Evolutionary conservation across 1,140 invertebrate species (phyloP).

Genomic region (fruit fly (Drosophila melanogaster)): Release_6_plus_ISO1_MT NC_004354.4:2419001-2419500

Average conservation of each 20-base stretch:
- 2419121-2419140: slow-evolving; percentile 24
- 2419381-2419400: neutral
- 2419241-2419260: slow-evolving; percentile 34
- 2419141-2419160: slow-evolving; percentile 76
- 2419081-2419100: neutral
- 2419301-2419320: slow-evolving; percentile 7
- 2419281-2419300: slow-evolving; percentile 33
- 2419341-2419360: neutral
- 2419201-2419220: slow-evolving; percentile 83
- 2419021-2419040: slow-evolving; percentile 62
- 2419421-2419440: too few relatives aligned
- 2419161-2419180: slow-evolving; percentile 81
- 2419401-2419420: neutral
- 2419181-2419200: slow-evolving; percentile 82
- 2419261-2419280: slow-evolving; percentile 2
- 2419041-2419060: slow-evolving; percentile 83
- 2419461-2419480: too few relatives aligned
- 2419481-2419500: neutral
- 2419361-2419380: neutral
- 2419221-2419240: slow-evolving; percentile 56
- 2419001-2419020: slow-evolving; percentile 50
- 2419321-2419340: neutral
- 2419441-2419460: too few relatives aligned
- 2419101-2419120: slow-evolving; percentile 54
- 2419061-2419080: slow-evolving; percentile 64